A percentile compares a stretch with the other conserved stretches of the same genome.
These are phyloP conservation scores for Paguma larvata DNA, from an alignment of 2,797 vertebrate genomes.

Conservation along the genomic window DNA sequence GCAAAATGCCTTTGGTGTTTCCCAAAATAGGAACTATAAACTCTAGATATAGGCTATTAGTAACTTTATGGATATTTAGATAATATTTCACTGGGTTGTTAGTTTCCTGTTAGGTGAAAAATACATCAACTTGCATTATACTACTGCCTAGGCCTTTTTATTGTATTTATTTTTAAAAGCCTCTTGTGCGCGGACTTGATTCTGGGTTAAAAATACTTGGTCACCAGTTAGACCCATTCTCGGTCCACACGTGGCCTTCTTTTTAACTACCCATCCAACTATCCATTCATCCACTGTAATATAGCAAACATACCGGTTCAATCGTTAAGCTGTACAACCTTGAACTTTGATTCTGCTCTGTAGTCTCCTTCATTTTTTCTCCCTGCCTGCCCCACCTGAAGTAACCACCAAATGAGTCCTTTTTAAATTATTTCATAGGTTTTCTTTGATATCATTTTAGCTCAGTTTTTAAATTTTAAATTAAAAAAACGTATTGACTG, in stretches of 20 bases:
- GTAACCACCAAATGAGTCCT: not conserved
- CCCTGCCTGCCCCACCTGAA: not conserved
- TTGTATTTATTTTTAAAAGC: constrained; percentile 49
- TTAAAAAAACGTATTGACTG: not conserved
- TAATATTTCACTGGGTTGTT: not conserved
- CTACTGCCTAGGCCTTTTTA: not conserved
- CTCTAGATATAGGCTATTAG: not conserved
- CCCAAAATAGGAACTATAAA: not conserved
- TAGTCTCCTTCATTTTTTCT: not conserved
- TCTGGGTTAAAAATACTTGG: not conserved
- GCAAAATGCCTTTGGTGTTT: not conserved
- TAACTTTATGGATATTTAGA: not conserved
- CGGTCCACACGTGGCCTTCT: not conserved
- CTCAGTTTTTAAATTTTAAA: not conserved
- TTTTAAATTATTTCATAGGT: not conserved
- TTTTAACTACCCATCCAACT: not conserved
- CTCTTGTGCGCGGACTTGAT: not conserved
- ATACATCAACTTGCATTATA: not conserved
- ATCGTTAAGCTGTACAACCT: not conserved
- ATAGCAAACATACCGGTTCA: not conserved
- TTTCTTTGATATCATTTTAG: constrained; percentile 30
- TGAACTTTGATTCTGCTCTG: not conserved
- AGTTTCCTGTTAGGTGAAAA: constrained; percentile 35
- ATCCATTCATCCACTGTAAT: not conserved
- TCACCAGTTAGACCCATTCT: not conserved